Base-by-base conservation (phyloP, 2,888 invertebrate species). In the Tetragonisca angustula region DNA sequence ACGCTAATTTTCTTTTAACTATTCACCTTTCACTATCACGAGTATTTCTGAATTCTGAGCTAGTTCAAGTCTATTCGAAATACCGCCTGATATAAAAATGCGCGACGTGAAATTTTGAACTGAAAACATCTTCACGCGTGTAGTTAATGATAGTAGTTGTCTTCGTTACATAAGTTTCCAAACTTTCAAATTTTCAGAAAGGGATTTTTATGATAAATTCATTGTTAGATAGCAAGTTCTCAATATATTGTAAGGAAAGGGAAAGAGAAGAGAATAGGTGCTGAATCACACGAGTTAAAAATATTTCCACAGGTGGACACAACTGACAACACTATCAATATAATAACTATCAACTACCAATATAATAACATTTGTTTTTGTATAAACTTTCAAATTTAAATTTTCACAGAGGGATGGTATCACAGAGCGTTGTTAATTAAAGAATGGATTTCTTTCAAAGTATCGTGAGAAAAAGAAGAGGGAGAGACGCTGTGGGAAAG, bases 1-100 rank as follows among this genome's bases (percentile, higher is more conserved):
- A 52, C 59, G 36, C 49, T 61, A 79, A 73, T 76, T 71, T 24
- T 17, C 65, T 69, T 76, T 79, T 79, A 73, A 76, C 73, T 65
- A 79, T 79, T 83, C 64, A 43, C 61, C 71, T 61, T 27, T 27
- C 64, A 54, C 32, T 17, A 4, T 56, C 56, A n/a, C 73, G 70
- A 65, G 71, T 67, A 56, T 4, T 56, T 69, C 17, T 24, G 15
- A 59, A 17, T n/a, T 64, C 21, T 6, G 17, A 9, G 2, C 3
- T 32, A 5, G 9, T 32, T 19, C 5, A 13, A 5, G 9, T 32
- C n/a, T 13, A 13, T 43, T 43, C 43, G 59, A 62, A 32, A 27
- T 50, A 4, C 27, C 0, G 50, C 15, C 24, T 54, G 13, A 21
- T 27, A 56, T 13, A 13, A 27, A 17, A 52, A 15, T 52, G 5